Base-by-base conservation (phyloP, 2,797 vertebrate species). In the Thalassophryne amazonica region DNA sequence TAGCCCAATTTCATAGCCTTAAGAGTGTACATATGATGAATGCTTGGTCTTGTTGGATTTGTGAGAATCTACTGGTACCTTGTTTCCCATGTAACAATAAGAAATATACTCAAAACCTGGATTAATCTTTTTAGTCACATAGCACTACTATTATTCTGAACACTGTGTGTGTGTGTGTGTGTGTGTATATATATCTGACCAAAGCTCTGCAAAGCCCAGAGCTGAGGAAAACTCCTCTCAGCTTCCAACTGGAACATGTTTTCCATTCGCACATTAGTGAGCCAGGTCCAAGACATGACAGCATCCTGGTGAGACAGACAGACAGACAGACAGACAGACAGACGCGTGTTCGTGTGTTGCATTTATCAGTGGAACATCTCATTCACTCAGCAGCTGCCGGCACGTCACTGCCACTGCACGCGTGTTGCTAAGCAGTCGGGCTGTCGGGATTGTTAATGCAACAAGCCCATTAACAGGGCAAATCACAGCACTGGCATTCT, bases 221-320 rank as follows among this genome's bases (percentile, higher is more conserved):
- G 25, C 22, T 4, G 17, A 57, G 25, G 50, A 29, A 33, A 42
- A 36, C 47, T 0, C 16, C 41, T 43, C 31, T 7, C 33, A 11
- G 39, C 29, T 22, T 54, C 51, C 38, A 53, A 47, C 48, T 57
- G 42, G 55, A 58, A 65, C 53, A 55, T 60, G 55, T 59, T 73
- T 79, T 76, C 63, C 71, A 76, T 76, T 72, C 29, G 57, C 56
- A 60, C 64, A 45, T 55, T 60, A 38, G 54, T 9, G 21, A 24
- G 12, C 21, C 6, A 35, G n/a, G 9, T 72, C 59, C 78, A 56
- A 74, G 58, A 75, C 63, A 69, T 67, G 58, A 62, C 66, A 59
- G 54, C 56, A 65, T 69, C 61, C 61, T 48, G 66, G 48, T 32
- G 34, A 34, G 50, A 50, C 13, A 53, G 38, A 61, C 1, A 2